Base-by-base conservation (phyloP, 2,797 vertebrate genomes). In the Mycteria americana region DNA sequence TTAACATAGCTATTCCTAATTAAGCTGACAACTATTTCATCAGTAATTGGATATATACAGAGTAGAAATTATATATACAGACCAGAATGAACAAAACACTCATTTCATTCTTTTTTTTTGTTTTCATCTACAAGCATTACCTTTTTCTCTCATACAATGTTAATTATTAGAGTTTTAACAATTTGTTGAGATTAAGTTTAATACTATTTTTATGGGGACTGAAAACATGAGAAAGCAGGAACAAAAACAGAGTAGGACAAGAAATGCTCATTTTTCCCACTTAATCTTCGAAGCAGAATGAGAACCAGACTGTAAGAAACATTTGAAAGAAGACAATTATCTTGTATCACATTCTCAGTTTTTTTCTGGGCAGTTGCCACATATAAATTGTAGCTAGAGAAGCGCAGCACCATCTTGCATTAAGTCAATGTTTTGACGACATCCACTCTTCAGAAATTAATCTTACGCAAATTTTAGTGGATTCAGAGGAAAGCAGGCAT, bases 291-390 rank as follows among this genome's bases (percentile, higher is more conserved):
- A 91, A 86, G 30, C 17, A 53, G 11, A 86, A 70, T 25, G 24
- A 59, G 11, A 93, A 63, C 0, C 6, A 65, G 31, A 68, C 18
- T 16, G 8, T 22, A 57, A 68, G 37, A 94, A 95, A 62, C 13
- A 68, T 31, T 8, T 60, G 13, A 23, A 75, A 81, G 79, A 53
- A 21, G 27, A 41, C 33, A 77, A 18, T 62, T 54, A 65, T 18
- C 46, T 83, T 6, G 0, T 18, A 48, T 10, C 23, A 33, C 0
- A 0, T 35, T 57, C 30, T 48, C 28, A 28, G 3, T 7, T 72
- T 84, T 68, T 35, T 35, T 15, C 59, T 45, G 54, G 13, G 50
- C 21, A 87, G 21, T 13, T 51, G 56, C 33, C 45, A 85, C 2
- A 3, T 63, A 33, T 15, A 63, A 57, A 43, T 6, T 13, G 9